These are phyloP conservation scores for Ptychadena robeensis DNA, from an alignment of 2,797 vertebrate genomes.

Conservation along the genomic window DNA sequence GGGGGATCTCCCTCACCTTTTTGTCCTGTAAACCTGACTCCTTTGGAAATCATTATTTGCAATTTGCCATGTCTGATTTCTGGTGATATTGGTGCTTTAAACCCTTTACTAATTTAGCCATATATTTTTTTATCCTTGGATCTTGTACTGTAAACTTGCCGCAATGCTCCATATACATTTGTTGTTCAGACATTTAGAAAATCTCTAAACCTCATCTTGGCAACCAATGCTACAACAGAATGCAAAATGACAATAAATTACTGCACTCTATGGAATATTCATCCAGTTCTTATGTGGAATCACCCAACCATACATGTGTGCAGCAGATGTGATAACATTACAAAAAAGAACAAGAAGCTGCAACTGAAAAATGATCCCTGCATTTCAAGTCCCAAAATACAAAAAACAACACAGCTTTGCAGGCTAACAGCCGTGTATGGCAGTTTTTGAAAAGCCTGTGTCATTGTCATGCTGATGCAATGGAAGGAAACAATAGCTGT, in stretches of 20 bases:
- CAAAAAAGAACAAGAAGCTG: neutral
- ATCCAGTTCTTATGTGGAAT: neutral
- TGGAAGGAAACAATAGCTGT: neutral
- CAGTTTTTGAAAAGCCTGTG: neutral
- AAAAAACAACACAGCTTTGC: neutral
- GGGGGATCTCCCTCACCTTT: no score
- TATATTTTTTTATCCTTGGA: no score
- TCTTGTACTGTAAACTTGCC: no score
- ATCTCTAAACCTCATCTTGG: neutral
- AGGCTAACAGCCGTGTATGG: neutral
- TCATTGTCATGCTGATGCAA: neutral
- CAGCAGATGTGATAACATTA: conserved; percentile 1
- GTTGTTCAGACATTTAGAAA: neutral
- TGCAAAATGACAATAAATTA: neutral
- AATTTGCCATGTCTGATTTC: no score
- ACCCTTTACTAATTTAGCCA: no score
- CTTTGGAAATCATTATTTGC: no score
- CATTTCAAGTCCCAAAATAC: neutral
- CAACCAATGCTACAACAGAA: neutral
- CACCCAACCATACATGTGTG: conserved; percentile 8
- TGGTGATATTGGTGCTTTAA: no score
- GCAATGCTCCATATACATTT: neutral
- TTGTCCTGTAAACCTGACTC: no score
- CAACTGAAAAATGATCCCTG: conserved; percentile 27
- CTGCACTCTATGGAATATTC: neutral